phyloP scores from a whole-genome alignment of 2,888 invertebrate genomes.

The Tromatobia lineatoria region DNA sequence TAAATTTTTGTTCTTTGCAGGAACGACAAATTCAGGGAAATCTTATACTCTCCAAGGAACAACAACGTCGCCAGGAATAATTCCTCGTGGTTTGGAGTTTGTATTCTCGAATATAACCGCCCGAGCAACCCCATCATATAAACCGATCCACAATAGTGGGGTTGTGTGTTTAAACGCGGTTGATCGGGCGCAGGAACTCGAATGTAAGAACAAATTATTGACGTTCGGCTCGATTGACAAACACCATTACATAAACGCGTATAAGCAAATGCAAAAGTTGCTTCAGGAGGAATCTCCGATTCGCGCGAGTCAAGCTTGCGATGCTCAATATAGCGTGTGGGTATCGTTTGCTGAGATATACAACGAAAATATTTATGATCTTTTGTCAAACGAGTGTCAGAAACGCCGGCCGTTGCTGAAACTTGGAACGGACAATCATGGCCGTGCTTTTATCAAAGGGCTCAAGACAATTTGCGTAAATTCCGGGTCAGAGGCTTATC shows the following conservation, averaged over 20 bases:
- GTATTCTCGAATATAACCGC: slow-evolving; percentile 85
- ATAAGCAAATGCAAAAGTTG: slow-evolving; percentile 81
- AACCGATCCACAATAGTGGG: slow-evolving; percentile 79
- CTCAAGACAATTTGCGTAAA: slow-evolving; percentile 88
- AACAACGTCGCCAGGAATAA: slow-evolving; percentile 89
- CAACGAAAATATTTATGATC: slow-evolving; percentile 95
- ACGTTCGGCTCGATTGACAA: slow-evolving; percentile 79
- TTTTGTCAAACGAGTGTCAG: slow-evolving; percentile 87
- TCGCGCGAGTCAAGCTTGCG: slow-evolving; percentile 71
- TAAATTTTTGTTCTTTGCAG: too few species aligned
- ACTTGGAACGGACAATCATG: slow-evolving; percentile 78
- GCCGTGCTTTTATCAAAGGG: slow-evolving; percentile 81
- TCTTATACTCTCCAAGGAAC: slow-evolving; percentile 93
- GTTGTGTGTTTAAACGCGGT: slow-evolving; percentile 74
- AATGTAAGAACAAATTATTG: slow-evolving; percentile 79
- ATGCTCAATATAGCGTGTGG: slow-evolving; percentile 88
- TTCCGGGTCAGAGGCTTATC: slow-evolving; percentile 93
- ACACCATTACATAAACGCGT: slow-evolving; percentile 77
- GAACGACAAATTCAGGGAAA: slow-evolving; percentile 97
- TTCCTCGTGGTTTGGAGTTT: slow-evolving; percentile 89
- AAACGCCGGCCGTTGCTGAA: slow-evolving; percentile 79
- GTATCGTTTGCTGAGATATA: slow-evolving; percentile 97
- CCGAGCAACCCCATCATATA: slow-evolving; percentile 75
- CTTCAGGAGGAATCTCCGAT: slow-evolving; percentile 78
- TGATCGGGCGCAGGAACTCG: slow-evolving; percentile 77